Percentiles rank a stretch among this genome's conserved stretches.
These are phyloP conservation scores for Ceratitis capitata DNA, from an alignment of 1,140 invertebrate genomes.

Conservation along the genomic window DNA sequence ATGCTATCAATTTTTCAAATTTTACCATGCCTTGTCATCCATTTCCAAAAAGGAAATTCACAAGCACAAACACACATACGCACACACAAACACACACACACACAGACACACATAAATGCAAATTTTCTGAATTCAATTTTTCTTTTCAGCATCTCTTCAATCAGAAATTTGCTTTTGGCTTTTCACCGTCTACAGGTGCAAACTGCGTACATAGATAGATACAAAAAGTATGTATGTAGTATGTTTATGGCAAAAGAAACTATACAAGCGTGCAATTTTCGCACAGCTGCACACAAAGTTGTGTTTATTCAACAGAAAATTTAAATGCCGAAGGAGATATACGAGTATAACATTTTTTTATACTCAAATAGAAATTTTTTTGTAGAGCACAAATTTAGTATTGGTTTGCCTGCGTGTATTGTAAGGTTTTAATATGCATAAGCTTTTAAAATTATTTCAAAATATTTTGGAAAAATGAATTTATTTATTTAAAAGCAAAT, in stretches of 20 bases:
- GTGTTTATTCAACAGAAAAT: not conserved
- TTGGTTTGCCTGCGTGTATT: not conserved
- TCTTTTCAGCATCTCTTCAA: not conserved
- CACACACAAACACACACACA: not conserved
- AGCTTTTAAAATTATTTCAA: not conserved
- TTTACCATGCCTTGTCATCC: not conserved
- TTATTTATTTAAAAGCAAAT: not conserved
- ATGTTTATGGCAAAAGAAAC: not conserved
- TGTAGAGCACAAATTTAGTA: not conserved
- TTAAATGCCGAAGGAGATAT: slow-evolving; percentile 4
- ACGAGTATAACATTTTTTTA: too few relatives aligned
- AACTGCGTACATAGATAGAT: too few relatives aligned
- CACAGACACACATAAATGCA: not conserved
- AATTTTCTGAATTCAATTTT: not conserved
- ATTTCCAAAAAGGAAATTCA: not conserved
- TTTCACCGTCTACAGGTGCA: not conserved
- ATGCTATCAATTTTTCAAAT: too few relatives aligned
- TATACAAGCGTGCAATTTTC: slow-evolving; percentile 6
- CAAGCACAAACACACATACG: not conserved
- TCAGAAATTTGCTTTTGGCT: not conserved
- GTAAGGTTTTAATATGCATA: not conserved
- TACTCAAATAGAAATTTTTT: not conserved
- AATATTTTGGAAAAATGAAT: not conserved
- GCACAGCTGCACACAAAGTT: not conserved
- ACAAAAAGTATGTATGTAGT: too few relatives aligned